Conservation (phyloP, 2,113 vertebrate species). For the Callospermophilus lateralis region DNA sequence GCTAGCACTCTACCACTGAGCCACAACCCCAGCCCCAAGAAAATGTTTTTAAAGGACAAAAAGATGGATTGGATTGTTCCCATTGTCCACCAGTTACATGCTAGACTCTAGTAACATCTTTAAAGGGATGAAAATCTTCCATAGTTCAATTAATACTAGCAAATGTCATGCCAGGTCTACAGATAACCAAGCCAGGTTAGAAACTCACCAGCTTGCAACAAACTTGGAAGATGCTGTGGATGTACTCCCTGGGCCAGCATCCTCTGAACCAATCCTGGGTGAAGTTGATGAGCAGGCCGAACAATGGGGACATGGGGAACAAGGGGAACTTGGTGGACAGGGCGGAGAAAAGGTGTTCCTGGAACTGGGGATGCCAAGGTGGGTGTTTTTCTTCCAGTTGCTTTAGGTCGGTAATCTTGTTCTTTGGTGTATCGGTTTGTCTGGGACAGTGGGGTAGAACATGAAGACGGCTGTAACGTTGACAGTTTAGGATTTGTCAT, state of each 20-base stretch:
- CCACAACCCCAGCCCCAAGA: too few species aligned
- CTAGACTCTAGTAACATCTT: background rate
- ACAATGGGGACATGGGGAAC: slow-evolving; percentile 95
- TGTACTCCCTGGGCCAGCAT: slow-evolving; percentile 97
- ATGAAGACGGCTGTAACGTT: slow-evolving; percentile 89
- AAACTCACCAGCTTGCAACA: slow-evolving; percentile 94
- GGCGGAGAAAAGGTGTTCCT: slow-evolving; percentile 93
- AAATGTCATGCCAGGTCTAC: background rate
- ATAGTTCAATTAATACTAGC: background rate
- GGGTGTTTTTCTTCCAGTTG: slow-evolving; percentile 92
- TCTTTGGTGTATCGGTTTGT: slow-evolving; percentile 93
- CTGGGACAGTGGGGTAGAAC: slow-evolving; percentile 90
- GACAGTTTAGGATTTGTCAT: slow-evolving; percentile 88
- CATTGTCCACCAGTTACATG: background rate
- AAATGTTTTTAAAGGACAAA: background rate
- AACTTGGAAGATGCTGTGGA: slow-evolving; percentile 94
- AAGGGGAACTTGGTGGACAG: slow-evolving; percentile 96
- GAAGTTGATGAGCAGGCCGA: slow-evolving; percentile 94
- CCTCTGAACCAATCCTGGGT: slow-evolving; percentile 96
- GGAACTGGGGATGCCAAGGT: slow-evolving; percentile 92
- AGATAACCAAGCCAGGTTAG: background rate
- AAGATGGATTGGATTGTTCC: background rate
- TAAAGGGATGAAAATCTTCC: background rate
- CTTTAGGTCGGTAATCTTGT: slow-evolving; percentile 92
- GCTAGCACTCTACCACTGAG: too few species aligned